Conservation (phyloP, 2,113 vertebrate genomes). For the Gasterosteus aculeatus region DNA sequence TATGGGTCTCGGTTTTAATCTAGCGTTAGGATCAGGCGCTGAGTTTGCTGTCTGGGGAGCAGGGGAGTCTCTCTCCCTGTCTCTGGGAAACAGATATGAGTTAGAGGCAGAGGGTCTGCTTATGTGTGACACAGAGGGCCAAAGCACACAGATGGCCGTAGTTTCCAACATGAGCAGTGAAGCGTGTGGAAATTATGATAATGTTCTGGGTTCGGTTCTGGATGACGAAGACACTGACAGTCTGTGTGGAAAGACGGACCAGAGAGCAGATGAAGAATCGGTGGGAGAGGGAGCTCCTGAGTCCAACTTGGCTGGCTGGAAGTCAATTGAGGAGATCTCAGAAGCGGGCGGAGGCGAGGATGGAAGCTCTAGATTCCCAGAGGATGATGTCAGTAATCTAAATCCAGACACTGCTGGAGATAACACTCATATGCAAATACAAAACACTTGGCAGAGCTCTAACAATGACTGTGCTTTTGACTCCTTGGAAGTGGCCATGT, state of each 20-base stretch:
- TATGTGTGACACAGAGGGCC: conserved; percentile 73
- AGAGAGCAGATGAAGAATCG: conserved; percentile 65
- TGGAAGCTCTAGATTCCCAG: conserved; percentile 67
- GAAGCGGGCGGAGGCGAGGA: conserved; percentile 80
- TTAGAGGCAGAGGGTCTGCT: conserved; percentile 77
- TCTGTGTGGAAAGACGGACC: conserved; percentile 60
- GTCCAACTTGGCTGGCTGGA: conserved; percentile 78
- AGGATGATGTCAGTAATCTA: conserved; percentile 80
- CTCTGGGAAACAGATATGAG: conserved; percentile 73
- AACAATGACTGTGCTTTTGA: conserved; percentile 60
- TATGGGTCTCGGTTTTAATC: conserved; percentile 49
- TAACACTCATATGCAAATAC: conserved; percentile 53
- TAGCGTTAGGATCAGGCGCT: conserved; percentile 56
- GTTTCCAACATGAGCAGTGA: conserved; percentile 58
- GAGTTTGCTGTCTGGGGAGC: conserved; percentile 70
- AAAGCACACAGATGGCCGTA: conserved; percentile 58
- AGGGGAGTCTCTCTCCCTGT: conserved; percentile 68
- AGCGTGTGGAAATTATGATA: conserved; percentile 54
- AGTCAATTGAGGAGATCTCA: conserved; percentile 81
- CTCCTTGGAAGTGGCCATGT: conserved; percentile 53
- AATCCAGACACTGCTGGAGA: conserved; percentile 65
- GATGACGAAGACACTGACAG: conserved; percentile 78
- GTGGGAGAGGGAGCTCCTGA: conserved; percentile 60
- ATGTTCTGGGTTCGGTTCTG: conserved; percentile 56
- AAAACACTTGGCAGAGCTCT: conserved; percentile 66